Conservation (phyloP, 2,888 invertebrate species). For the Drosophila cognata region DNA sequence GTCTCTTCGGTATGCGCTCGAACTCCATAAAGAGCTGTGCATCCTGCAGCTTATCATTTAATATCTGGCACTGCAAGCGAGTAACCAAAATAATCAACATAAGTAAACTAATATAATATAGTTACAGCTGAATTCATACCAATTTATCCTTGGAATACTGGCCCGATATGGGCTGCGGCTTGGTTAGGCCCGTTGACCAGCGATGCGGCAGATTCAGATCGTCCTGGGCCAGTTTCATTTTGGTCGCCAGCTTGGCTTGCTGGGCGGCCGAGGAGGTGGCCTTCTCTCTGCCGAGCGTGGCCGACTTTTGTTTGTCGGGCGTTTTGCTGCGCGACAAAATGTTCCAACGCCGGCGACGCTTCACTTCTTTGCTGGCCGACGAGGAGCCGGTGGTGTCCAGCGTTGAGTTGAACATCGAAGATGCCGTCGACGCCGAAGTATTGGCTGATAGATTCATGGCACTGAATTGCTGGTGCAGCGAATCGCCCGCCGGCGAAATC, state of each 20-base stretch:
- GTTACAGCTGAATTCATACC: slow-evolving; percentile 85
- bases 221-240: slow-evolving; percentile 82
- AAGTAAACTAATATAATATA: background rate
- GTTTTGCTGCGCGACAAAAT: slow-evolving; percentile 88
- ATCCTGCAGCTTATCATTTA: slow-evolving; percentile 89
- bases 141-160: slow-evolving; percentile 92
- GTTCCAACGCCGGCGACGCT: slow-evolving; percentile 89
- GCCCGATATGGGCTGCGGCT: slow-evolving; percentile 90
- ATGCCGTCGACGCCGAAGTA: slow-evolving; percentile 71
- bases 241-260: slow-evolving; percentile 77
- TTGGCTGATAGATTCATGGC: slow-evolving; percentile 82
- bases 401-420: slow-evolving; percentile 84
- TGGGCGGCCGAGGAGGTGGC: slow-evolving; percentile 72
- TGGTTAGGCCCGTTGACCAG: slow-evolving; percentile 90
- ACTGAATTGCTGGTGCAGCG: slow-evolving; percentile 79
- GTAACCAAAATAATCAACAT: background rate
- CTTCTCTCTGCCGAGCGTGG: slow-evolving; percentile 89
- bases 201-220: slow-evolving; percentile 87
- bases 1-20: slow-evolving; percentile 92
- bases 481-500: slow-evolving; percentile 59
- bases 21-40: slow-evolving; percentile 93
- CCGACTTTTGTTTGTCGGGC: slow-evolving; percentile 87
- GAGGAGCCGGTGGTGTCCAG: slow-evolving; percentile 80
- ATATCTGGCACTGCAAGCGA: slow-evolving; percentile 86
- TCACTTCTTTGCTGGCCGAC: slow-evolving; percentile 86